Evolutionary conservation across 2,113 vertebrate species (phyloP), one percentile per base, ranked within the genome.

Genomic region (Sebastes fasciatus): DNA sequence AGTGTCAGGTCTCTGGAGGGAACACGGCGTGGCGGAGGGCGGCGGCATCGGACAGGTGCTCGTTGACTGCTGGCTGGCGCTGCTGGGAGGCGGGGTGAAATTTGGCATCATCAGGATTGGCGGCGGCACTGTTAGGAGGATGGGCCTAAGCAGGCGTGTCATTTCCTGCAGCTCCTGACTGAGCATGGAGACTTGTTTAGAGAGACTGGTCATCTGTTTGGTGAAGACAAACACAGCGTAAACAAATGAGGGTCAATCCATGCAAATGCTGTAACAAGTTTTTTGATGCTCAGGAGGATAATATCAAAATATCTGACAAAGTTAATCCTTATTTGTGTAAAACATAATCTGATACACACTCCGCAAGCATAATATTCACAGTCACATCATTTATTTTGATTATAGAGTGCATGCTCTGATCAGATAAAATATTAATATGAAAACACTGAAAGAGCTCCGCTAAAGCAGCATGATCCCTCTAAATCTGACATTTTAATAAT

Each of bases 121-220:
- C 73, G 89, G 94, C 3, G 92, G 81, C 10, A 89, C 48, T 3
- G 89, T 83, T 61, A 95, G 89, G 42, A 96, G 92, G 71, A 96
- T 89, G 79, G 95, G 95, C 68, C 92, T 94, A 5, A 96, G 91
- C 51, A 96, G 94, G 21, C 92, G 91, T 8, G 94, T 92, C 94
- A 96, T 95, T 77, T 96, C 95, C 92, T 95, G 95, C 46, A 96
- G 91, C 85, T 96, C 96, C 74, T 94, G 93, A 80, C 96, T 96
- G 83, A 96, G 95, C 62, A 90, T 90, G 65, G 94, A 94, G 16
- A 96, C 96, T 84, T 96, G 95, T 78, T 94, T 94, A 5, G 96
- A 95, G 63, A 96, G 93, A 74, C 77, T 77, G 77, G 87, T 95
- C 95, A 96, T 96, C 96, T 96, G 90, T 6, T n/a, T 7, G 34